A percentile compares a stretch with the other conserved stretches of the same genome.
Conservation (phyloP, 2,888 invertebrate genomes). For the Dione vanillae region DNA sequence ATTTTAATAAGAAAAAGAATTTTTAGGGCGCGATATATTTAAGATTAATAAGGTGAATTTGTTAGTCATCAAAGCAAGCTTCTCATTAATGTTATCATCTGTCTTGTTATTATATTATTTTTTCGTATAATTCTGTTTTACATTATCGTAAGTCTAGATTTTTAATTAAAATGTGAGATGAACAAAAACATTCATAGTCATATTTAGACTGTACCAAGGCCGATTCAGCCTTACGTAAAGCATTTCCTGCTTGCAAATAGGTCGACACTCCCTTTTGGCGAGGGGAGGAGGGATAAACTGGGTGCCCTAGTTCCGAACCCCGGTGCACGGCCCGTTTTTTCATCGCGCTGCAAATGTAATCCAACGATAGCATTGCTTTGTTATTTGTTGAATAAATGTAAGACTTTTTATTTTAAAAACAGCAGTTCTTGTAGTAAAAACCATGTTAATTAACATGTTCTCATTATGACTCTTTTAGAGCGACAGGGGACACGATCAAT, state of each 20-base stretch:
- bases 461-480: neutral
- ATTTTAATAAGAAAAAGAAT: no score
- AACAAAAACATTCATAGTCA: conserved; percentile 40
- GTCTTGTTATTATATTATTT: neutral
- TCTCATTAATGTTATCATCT: no score
- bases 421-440: neutral
- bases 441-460: neutral
- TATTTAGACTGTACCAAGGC: conserved; percentile 50
- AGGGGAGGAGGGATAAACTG: conserved; percentile 56
- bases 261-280: conserved; percentile 58
- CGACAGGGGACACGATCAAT: neutral
- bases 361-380: conserved; percentile 32
- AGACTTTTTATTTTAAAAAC: neutral
- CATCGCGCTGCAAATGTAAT: conserved; percentile 60
- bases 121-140: no score
- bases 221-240: conserved; percentile 60
- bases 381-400: conserved; percentile 5
- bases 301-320: conserved; percentile 71
- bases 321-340: conserved; percentile 52
- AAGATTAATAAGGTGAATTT: no score
- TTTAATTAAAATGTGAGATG: conserved; percentile 12
- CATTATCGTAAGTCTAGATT: neutral
- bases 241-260: conserved; percentile 71
- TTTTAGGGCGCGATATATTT: no score
- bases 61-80: no score